Evolutionary conservation across 1,140 invertebrate species (phyloP), one percentile per base, ranked within the genome.

Genomic region (Anagrus nilaparvatae): DNA sequence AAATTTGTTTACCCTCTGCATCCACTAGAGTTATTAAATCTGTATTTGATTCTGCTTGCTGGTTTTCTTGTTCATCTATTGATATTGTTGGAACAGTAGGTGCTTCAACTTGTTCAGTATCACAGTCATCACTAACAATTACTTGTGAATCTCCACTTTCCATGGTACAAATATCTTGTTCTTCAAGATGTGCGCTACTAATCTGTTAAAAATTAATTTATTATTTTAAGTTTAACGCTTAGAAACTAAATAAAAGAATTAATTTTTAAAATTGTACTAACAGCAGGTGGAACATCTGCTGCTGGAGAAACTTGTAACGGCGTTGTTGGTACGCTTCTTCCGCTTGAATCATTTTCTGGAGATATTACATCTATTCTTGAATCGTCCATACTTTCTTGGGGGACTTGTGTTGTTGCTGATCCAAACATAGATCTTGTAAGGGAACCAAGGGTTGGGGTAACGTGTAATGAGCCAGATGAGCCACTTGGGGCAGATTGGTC

Each of bases 351-450:
- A 35, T 82, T 78, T 51, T 82, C 81, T 51, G 84, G 68, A 44
- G 79, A 76, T 10, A 70, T 70, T 13, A 85, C 61, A 59, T 87
- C 84, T 60, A 85, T 78, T 50, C 82, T 70, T 1, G 81, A 84
- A 55, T 87, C 82, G 54, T 86, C 82, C 67, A 85, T 79, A 5
- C 78, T 73, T 60, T 81, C 79, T 36, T 73, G 73, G 18, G 71
- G 67, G 42, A 59, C 65, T 51, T 68, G 71, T 24, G 63, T 63
- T 37, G 67, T 59, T 8, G 61, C 63, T n/a, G 63, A 62, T 13
- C 51, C 55, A 33, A 62, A 67, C 47, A 67, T 65, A 0, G 55
- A 51, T 32, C 64, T 55, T 2, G 55, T 40, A 19, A 51, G 51
- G 29, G 56, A 52, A 4, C 61, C 55, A 12, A 41, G 36, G 2